phyloP scores from a whole-genome alignment of 2,113 vertebrate species.

The Pseudolaguvia tuberculata region DNA sequence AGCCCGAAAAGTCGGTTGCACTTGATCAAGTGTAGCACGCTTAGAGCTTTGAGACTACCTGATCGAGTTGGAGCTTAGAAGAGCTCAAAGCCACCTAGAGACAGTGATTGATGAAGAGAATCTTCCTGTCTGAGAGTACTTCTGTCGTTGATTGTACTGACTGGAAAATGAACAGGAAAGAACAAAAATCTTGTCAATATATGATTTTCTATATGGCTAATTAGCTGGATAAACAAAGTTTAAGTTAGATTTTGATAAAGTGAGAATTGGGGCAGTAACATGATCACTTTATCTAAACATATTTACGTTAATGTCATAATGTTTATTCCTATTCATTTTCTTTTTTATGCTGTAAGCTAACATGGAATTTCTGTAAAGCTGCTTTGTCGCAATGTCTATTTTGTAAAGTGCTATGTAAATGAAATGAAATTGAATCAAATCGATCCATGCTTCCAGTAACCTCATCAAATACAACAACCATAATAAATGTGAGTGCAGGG shows the following conservation, averaged over 20 bases:
- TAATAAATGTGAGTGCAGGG: not conserved
- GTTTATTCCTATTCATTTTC: not conserved
- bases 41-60: conserved; percentile 65
- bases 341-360: too few relatives aligned
- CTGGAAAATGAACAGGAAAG: conserved; percentile 65
- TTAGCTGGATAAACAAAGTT: not conserved
- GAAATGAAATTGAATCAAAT: not conserved
- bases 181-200: conserved; percentile 16
- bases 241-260: not conserved
- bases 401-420: not conserved
- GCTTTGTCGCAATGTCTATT: not conserved
- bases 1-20: conserved; percentile 49
- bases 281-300: not conserved
- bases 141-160: conserved; percentile 38
- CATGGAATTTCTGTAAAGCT: not conserved
- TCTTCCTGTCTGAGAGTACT: conserved; percentile 60
- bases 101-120: conserved; percentile 73
- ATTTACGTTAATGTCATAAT: not conserved
- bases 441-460: conserved; percentile 5
- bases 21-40: conserved; percentile 71
- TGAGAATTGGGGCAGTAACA: not conserved
- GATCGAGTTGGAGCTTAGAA: conserved; percentile 68
- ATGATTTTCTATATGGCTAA: not conserved
- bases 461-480: not conserved
- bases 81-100: conserved; percentile 67